phyloP scores from a whole-genome alignment of 2,113 vertebrate genomes.

The Salminus brasiliensis region DNA sequence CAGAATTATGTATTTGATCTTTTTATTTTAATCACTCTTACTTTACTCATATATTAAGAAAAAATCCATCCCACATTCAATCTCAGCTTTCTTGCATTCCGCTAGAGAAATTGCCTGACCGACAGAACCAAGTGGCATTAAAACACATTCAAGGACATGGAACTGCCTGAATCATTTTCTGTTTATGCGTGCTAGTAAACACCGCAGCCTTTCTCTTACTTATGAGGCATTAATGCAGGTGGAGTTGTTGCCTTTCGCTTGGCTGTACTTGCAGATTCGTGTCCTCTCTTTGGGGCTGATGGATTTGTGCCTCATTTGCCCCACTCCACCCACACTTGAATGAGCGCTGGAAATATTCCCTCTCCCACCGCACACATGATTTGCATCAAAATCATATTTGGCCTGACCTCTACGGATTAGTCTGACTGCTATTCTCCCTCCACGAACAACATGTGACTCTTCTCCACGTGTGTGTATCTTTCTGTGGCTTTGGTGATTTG shows the following conservation, averaged over 20 bases:
- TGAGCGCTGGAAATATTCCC: constrained; percentile 20
- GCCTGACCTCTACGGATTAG: constrained; percentile 49
- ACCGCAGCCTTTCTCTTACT: background rate
- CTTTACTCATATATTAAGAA: too few species aligned
- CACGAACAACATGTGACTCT: constrained; percentile 32
- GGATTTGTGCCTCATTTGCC: constrained; percentile 5
- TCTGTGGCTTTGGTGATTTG: constrained; percentile 1
- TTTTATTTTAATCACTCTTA: too few species aligned
- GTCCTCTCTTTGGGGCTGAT: constrained; percentile 18
- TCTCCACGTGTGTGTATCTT: background rate
- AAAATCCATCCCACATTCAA: too few species aligned
- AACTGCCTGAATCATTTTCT: background rate
- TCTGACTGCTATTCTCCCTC: constrained; percentile 11
- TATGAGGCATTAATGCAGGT: background rate
- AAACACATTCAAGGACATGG: background rate
- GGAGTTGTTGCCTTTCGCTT: background rate
- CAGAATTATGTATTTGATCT: too few species aligned
- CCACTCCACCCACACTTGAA: constrained; percentile 26
- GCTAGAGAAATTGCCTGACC: background rate
- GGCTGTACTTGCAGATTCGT: constrained; percentile 1
- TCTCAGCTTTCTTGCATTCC: background rate
- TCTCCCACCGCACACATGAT: constrained; percentile 15
- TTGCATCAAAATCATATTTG: constrained; percentile 49
- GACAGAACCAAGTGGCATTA: background rate
- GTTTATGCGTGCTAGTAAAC: background rate